These are phyloP conservation scores for Trachemys scripta DNA, from an alignment of 2,113 vertebrate genomes.

Conservation along the genomic window DNA sequence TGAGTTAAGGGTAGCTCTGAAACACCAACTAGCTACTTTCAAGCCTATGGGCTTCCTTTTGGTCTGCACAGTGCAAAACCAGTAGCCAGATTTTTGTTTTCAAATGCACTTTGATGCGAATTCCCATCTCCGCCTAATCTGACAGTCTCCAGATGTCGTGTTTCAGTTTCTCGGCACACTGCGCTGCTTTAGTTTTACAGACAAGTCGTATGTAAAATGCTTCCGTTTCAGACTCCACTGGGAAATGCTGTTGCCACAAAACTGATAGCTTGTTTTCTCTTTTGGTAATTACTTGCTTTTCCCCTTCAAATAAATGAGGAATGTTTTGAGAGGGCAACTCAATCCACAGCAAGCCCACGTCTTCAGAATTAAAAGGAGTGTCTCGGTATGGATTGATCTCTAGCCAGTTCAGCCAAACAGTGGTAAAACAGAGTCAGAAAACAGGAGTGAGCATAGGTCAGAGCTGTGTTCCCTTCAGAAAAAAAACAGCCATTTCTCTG, in stretches of 20 bases:
- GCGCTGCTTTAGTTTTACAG: background rate
- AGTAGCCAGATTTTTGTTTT: fast-evolving
- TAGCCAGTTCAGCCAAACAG: background rate
- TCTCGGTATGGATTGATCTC: background rate
- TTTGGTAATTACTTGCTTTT: background rate
- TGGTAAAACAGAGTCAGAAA: background rate
- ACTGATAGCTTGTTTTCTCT: background rate
- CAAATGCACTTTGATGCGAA: background rate
- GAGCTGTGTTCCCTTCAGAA: constrained; percentile 2
- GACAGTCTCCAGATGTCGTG: background rate
- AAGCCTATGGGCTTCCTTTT: background rate
- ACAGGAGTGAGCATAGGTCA: background rate
- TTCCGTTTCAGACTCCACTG: background rate
- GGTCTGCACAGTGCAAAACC: background rate
- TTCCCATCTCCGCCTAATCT: background rate
- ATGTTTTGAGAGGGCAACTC: background rate
- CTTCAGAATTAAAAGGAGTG: background rate
- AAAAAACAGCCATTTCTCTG: background rate
- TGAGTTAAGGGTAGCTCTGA: fast-evolving
- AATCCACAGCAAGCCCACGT: background rate
- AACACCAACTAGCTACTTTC: background rate
- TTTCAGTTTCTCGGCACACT: background rate
- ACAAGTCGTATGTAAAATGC: background rate
- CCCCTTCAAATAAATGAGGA: background rate
- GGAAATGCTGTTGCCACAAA: background rate